Percentiles rank a stretch among this genome's conserved stretches.
These are phyloP conservation scores for Phengaris alcon DNA, from an alignment of 2,888 invertebrate species.

Conservation along the genomic window DNA sequence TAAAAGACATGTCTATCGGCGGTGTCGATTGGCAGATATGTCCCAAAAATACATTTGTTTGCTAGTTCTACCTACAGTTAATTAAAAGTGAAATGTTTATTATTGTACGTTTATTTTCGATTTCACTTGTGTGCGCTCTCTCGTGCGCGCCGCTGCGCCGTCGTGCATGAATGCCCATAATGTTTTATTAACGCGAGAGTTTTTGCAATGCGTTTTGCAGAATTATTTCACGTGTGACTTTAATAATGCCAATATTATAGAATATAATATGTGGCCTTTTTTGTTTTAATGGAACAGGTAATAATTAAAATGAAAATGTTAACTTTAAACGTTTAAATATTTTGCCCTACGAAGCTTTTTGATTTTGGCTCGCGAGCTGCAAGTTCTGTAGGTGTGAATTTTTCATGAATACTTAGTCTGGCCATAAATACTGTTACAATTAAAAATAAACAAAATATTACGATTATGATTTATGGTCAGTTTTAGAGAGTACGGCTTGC, in stretches of 20 bases:
- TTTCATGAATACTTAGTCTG: background rate
- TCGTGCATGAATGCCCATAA: slow-evolving; percentile 53
- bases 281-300: background rate
- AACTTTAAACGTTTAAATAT: background rate
- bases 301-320: background rate
- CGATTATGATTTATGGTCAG: no score
- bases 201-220: slow-evolving; percentile 35
- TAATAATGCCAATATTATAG: slow-evolving; percentile 27
- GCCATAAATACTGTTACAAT: no score
- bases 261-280: slow-evolving; percentile 13
- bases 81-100: slow-evolving; percentile 39
- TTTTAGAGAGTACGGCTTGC: no score
- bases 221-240: slow-evolving; percentile 31
- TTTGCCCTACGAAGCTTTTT: background rate
- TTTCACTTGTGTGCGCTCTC: slow-evolving; percentile 64
- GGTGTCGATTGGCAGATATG: no score
- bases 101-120: slow-evolving; percentile 43
- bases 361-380: background rate
- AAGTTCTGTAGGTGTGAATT: background rate
- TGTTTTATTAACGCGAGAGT: slow-evolving; percentile 52
- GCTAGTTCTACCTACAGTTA: slow-evolving; percentile 28
- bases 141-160: slow-evolving; percentile 46
- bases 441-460: no score
- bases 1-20: no score
- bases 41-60: slow-evolving; percentile 16